Evolutionary conservation across 2,797 vertebrate species (phyloP).

Genomic region (Coranthus polyacanthus): DNA sequence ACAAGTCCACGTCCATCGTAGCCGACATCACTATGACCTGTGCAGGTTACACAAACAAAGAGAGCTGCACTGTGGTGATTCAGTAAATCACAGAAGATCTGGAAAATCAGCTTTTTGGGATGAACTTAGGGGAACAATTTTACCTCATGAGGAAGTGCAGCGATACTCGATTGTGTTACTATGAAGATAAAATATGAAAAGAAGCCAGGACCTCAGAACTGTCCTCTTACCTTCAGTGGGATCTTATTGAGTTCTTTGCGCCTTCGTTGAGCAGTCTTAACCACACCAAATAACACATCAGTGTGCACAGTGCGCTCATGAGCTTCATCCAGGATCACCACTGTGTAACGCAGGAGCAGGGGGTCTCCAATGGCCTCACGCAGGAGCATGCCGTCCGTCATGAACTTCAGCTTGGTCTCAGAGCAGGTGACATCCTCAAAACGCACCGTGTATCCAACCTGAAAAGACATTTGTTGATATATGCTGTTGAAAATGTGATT

Average conservation of each 20-base stretch:
- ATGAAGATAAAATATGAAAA: not conserved
- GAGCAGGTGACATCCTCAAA: constrained; percentile 94
- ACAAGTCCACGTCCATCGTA: constrained; percentile 97
- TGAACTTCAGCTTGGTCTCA: constrained; percentile 93
- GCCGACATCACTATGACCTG: constrained; percentile 97
- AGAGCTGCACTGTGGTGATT: no score
- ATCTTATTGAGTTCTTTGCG: constrained; percentile 89
- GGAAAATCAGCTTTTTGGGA: not conserved
- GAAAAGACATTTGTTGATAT: no score
- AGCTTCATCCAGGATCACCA: constrained; percentile 95
- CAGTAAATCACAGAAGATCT: not conserved
- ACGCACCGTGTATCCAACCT: constrained; percentile 97
- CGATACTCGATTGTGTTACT: not conserved
- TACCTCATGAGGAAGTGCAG: no score
- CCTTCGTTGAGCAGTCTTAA: constrained; percentile 91
- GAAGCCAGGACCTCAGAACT: no score
- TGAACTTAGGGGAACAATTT: no score
- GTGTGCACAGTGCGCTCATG: constrained; percentile 97
- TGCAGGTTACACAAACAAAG: not conserved
- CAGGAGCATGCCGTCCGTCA: constrained; percentile 97
- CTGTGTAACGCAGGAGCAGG: constrained; percentile 90
- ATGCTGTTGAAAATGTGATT: no score
- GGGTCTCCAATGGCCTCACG: constrained; percentile 95
- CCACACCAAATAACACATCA: constrained; percentile 95
- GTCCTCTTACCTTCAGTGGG: constrained; percentile 87